Evolutionary conservation across 2,113 vertebrate species (phyloP), one percentile per base, ranked within the genome.

Genomic region (Aspiorhynchus laticeps): DNA sequence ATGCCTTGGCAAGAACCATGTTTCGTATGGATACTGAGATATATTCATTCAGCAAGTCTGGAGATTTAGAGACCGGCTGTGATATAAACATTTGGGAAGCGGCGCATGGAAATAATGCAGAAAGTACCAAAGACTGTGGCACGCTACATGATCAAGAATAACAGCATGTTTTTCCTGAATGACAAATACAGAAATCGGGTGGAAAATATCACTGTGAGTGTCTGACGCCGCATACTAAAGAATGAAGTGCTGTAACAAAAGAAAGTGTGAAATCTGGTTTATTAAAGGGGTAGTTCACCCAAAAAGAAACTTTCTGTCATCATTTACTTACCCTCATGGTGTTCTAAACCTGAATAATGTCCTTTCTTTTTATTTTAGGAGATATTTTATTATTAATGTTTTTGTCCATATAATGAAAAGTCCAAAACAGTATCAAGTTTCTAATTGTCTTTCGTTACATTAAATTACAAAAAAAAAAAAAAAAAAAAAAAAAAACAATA

Each of bases 41-140:
- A 65, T 91, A 96, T 86, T 91, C 90, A 77, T 96, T 97, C 87
- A 92, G 96, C 88, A 36, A 91, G 11, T 88, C 86, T 0, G 95
- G 95, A 53, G 95, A 96, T 48, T 87, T 96, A 84, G 94, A 93
- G 48, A 91, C 88, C 59, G 95, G 92, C 48, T 97, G 97, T 1
- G 92, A 96, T n/a, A n/a, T n/a, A n/a, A n/a, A n/a, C n/a, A 88
- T 96, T 9, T 96, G 96, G 96, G 88, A 85, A 90, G 46, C 83
- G 93, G 0, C 33, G 82, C 28, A 1, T 93, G 96, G 7, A 91
- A 90, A 93, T 82, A 89, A 91, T 91, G 90, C 91, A 51, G 19
- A 79, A 69, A 11, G 63, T 5, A 0, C 5, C 17, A n/a, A 28
- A 12, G 19, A 5, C 0, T 3, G 38, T 46, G 24, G 24, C 24